Base-by-base conservation (phyloP, 2,888 invertebrate genomes). In the Labia minor region DNA sequence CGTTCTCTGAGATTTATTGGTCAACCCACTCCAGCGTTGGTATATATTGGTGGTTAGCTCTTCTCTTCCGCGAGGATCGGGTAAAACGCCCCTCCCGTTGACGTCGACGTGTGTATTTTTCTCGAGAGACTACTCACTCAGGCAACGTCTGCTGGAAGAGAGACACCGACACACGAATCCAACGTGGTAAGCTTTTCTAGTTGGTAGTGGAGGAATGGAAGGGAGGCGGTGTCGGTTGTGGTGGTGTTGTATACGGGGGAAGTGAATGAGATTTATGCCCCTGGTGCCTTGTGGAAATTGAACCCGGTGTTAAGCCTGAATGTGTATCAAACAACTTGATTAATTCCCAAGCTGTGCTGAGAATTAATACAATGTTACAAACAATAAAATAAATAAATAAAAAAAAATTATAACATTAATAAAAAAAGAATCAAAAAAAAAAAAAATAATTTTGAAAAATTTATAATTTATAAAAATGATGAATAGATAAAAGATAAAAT, bases 41-140 rank as follows among this genome's bases (percentile, higher is more conserved):
- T 26, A 6, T 26, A 3, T 26, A 26, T 26, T 3, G 26, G 26
- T 26, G 26, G 26, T 26, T 26, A 26, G 26, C 8, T 26, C 4
- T 26, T 8, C 26, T 26, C 26, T 26, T 8, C 26, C 26, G 8
- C 26, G 8, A 8, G 26, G 26, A 26, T 26, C 4, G 26, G 3
- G 8, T 6, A 26, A n/a, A 4, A 49, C 49, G 6, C 33, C 33
- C 33, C 33, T 14, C 49, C 49, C 16, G 16, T n/a, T 14, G 49
- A 49, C 49, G 49, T 4, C 49, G 49, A 49, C 49, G 49, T 49
- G 49, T 49, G 49, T 49, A 49, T 49, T 49, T 49, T 49, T 49
- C 49, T 49, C 49, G n/a, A 49, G 49, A 49, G 49, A 16, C 49
- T 14, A 8, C 49, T 49, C 49, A 49, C 49, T 49, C 49, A 49